These are phyloP conservation scores for Plotosus lineatus DNA, from an alignment of 2,113 vertebrate species.

Conservation along the genomic window DNA sequence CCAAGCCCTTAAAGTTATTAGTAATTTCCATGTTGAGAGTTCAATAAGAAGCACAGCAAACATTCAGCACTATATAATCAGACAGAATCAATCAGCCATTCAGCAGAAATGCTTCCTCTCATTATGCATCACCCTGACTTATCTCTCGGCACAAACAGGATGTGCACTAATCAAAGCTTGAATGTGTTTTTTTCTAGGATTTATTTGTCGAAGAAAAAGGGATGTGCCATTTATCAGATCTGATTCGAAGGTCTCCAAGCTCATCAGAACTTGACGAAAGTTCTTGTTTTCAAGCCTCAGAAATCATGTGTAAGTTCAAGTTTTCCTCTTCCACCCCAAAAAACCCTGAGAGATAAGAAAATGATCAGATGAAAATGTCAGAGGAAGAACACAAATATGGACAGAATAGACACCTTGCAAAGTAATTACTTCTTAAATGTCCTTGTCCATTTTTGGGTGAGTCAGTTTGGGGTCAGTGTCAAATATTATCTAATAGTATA, in stretches of 20 bases:
- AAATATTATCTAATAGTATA: too few relatives aligned
- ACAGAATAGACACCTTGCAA: neutral
- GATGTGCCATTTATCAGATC: neutral
- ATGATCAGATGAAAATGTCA: too few relatives aligned
- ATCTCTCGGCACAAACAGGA: slow-evolving; percentile 13
- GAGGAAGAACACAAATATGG: too few relatives aligned
- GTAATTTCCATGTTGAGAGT: slow-evolving; percentile 12
- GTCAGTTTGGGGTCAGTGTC: neutral
- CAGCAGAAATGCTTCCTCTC: slow-evolving; percentile 30
- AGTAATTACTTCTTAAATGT: neutral
- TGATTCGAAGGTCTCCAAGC: too few relatives aligned
- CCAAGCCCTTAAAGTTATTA: neutral
- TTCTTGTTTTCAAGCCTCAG: neutral
- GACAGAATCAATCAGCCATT: slow-evolving; percentile 24
- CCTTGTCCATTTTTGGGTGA: neutral
- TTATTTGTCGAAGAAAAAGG: neutral
- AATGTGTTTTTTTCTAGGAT: neutral
- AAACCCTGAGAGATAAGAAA: neutral
- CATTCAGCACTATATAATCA: slow-evolving; percentile 6
- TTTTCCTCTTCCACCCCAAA: neutral
- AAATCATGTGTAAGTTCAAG: neutral
- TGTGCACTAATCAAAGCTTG: neutral
- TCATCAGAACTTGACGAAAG: neutral
- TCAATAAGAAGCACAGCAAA: slow-evolving; percentile 16
- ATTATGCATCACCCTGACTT: neutral